phyloP scores from a whole-genome alignment of 2,888 invertebrate genomes.

The Conistra vaccinii region DNA sequence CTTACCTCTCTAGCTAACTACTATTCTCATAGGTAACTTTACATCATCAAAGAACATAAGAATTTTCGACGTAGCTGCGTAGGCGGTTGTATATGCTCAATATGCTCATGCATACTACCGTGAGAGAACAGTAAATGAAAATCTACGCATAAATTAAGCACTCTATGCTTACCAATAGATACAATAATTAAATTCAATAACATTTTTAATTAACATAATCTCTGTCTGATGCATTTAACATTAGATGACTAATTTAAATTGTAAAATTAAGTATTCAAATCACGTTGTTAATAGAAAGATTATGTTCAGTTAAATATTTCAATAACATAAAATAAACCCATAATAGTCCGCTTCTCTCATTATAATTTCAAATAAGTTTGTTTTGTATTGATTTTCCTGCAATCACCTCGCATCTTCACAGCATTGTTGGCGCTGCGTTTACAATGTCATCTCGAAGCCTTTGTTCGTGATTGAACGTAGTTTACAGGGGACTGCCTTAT shows the following conservation, averaged over 20 bases:
- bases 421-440: slow-evolving; percentile 64
- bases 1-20: background rate
- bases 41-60: background rate
- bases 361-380: slow-evolving; percentile 65
- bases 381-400: slow-evolving; percentile 73
- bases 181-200: slow-evolving; percentile 29
- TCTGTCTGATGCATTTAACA: background rate
- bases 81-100: background rate
- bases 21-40: background rate
- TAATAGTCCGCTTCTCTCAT: slow-evolving; percentile 51
- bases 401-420: slow-evolving; percentile 64
- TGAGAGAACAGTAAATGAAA: background rate
- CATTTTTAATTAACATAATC: background rate
- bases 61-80: background rate
- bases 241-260: slow-evolving; percentile 37
- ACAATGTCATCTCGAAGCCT: slow-evolving; percentile 75
- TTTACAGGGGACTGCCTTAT: slow-evolving; percentile 79
- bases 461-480: slow-evolving; percentile 80
- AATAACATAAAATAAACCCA: slow-evolving; percentile 47
- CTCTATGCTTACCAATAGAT: background rate
- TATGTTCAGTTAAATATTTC: slow-evolving; percentile 44
- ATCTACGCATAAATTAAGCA: background rate
- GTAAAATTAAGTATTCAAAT: slow-evolving; percentile 42
- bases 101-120: background rate
- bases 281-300: slow-evolving; percentile 53